Evolutionary conservation across 2,113 vertebrate species (phyloP), one percentile per base, ranked within the genome.

Genomic region (Amblyornis subalaris): DNA sequence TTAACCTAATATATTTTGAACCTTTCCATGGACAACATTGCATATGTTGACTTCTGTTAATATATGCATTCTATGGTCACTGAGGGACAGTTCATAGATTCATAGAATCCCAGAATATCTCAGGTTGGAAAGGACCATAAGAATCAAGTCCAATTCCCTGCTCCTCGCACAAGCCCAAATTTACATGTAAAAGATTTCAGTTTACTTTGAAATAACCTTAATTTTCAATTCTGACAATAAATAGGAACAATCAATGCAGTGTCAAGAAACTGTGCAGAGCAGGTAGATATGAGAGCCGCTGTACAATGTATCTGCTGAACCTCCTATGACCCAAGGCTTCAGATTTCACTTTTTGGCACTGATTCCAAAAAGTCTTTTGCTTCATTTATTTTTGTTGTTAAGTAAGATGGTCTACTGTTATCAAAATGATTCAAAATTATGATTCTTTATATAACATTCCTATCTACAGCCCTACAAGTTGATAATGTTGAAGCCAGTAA

Each of bases 161-260:
- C 14, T 62, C 35, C 29, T 69, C 0, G 0, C 14, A 69, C 6
- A 61, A 69, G 4, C 21, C 3, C 15, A 62, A 0, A 4, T 35
- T 35, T 33, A 7, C 3, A 11, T 7, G 7, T 14, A 42, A 48
- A 75, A 33, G 9, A 89, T 62, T 61, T 67, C 11, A 3, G 4
- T 61, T 75, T 54, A 3, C 2, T 42, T 48, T 75, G 19, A 54
- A 42, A 48, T 54, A 62, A 42, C 8, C 2, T 31, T 54, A 11
- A 48, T 83, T 69, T 42, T 62, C 4, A 48, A 42, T 89, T 75
- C 47, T 48, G 18, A 23, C 6, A 48, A 16, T 19, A 26, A 48
- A 19, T 19, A 53, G 12, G 17, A 31, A 15, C 40, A 47, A 35
- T 22, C 31, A 53, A 12, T 35, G 16, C 9, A 35, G 8, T 54